A percentile compares a stretch with the other conserved stretches of the same genome.
phyloP scores from a whole-genome alignment of 2,797 vertebrate genomes.

The Pseudochirops corinnae region DNA sequence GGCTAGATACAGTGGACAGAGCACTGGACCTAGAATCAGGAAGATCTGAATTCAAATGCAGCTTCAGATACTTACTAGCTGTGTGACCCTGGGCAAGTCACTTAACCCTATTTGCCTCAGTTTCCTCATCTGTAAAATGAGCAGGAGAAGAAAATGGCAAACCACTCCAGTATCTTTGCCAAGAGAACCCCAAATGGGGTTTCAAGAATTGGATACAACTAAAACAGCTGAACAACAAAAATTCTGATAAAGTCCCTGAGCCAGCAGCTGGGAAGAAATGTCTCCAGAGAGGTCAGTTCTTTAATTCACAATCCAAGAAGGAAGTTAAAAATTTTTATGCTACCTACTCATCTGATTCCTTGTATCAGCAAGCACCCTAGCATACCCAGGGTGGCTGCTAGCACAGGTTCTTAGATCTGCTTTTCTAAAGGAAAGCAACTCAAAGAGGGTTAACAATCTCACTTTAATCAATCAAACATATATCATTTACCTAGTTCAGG shows the following conservation, averaged over 20 bases:
- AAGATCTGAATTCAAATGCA: neutral
- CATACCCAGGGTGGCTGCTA: too few relatives aligned
- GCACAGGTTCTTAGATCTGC: too few relatives aligned
- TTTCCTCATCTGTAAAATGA: neutral
- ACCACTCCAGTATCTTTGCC: neutral
- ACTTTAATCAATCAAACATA: too few relatives aligned
- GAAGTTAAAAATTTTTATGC: neutral
- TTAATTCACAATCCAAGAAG: neutral
- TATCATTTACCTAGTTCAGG: too few relatives aligned
- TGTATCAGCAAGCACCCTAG: too few relatives aligned
- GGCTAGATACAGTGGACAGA: neutral
- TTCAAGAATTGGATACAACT: neutral
- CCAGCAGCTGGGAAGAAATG: neutral
- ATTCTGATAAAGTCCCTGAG: neutral
- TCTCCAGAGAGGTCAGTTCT: neutral
- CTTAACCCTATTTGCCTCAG: neutral
- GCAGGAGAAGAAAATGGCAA: neutral
- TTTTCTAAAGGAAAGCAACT: too few relatives aligned
- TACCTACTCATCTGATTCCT: neutral
- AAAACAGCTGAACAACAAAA: neutral
- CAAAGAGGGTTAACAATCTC: too few relatives aligned
- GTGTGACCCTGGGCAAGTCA: neutral
- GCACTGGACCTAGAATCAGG: neutral
- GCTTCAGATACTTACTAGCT: neutral
- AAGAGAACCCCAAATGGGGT: neutral